These are phyloP conservation scores for Empis livida DNA, from an alignment of 2,888 invertebrate genomes.

Conservation along the genomic window DNA sequence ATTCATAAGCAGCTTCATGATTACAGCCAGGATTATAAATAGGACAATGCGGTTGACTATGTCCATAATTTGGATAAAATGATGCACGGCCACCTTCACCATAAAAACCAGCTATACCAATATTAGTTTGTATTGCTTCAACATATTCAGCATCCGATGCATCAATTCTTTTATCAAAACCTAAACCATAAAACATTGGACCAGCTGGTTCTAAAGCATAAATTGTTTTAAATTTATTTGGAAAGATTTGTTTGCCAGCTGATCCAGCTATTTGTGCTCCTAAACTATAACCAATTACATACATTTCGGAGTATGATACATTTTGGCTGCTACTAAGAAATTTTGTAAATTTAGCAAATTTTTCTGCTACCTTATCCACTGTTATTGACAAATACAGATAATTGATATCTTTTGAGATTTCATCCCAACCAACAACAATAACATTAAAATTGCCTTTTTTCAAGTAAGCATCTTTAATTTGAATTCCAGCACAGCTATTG, in stretches of 20 bases:
- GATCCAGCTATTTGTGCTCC: conserved; percentile 31
- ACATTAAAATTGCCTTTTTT: conserved; percentile 24
- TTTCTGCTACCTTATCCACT: conserved; percentile 20
- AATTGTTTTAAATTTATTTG: conserved; percentile 21
- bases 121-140: conserved; percentile 33
- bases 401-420: conserved; percentile 20
- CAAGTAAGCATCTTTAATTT: conserved; percentile 26
- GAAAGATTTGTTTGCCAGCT: conserved; percentile 21
- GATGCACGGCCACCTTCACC: conserved; percentile 26
- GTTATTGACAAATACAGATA: conserved; percentile 24
- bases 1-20: conserved; percentile 15
- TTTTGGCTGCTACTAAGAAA: conserved; percentile 22
- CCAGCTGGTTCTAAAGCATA: conserved; percentile 34
- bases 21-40: conserved; percentile 9
- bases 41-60: conserved; percentile 31
- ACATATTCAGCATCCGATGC: conserved; percentile 28
- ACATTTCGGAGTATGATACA: conserved; percentile 19
- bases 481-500: conserved; percentile 24
- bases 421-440: conserved; percentile 30
- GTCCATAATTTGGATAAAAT: conserved; percentile 34
- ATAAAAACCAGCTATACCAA: conserved; percentile 27
- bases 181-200: conserved; percentile 21
- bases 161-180: conserved; percentile 23
- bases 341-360: conserved; percentile 22
- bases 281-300: conserved; percentile 33